Evolutionary conservation across 1,140 invertebrate genomes (phyloP), one percentile per base, ranked within the genome.

Genomic region (Hyposmocoma kahamanoa): DNA sequence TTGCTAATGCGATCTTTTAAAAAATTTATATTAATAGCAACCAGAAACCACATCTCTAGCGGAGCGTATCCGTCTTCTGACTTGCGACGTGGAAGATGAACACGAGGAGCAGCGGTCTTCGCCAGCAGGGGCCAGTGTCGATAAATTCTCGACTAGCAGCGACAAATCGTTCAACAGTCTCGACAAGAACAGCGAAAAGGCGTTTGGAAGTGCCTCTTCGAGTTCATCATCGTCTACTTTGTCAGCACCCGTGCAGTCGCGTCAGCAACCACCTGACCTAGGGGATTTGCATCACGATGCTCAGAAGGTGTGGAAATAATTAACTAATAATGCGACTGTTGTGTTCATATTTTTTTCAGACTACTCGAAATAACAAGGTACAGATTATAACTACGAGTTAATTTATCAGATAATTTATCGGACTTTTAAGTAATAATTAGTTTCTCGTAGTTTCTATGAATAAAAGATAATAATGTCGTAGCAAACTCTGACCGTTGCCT

Each of bases 41-140:
- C 95, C 60, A 90, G 93, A 76, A 89, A 90, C 80, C 70, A 90
- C 60, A 48, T 94, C 93, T 0, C 71, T 96, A 11, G 92, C 94
- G 19, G 94, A 96, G 58, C 88, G 93, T 38, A 95, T 95, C 47
- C 90, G 92, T 32, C 91, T 94, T 58, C 77, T 95, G 13, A 96
- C 94, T 0, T 95, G 94, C 67, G 92, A 94, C 53, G 91, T 95
- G 36, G 92, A 93, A 45, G 92, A 94, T 4, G 90, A 91, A 3
- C 64, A 64, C 1, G 75, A 80, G 6, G 78, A 87, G 2, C 84
- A 85, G 34, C 72, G 89, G 5, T 73, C 87, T 1, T 87, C 87
- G 59, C 88, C 89, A n/a, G 80, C 88, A 13, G 84, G 90, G 32
- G 81, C 61, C 3, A 75, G 53, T 54, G 61, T 60, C 10, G 82